Conservation (phyloP, 1,140 invertebrate species). For the Scaptomyza hsui region DNA sequence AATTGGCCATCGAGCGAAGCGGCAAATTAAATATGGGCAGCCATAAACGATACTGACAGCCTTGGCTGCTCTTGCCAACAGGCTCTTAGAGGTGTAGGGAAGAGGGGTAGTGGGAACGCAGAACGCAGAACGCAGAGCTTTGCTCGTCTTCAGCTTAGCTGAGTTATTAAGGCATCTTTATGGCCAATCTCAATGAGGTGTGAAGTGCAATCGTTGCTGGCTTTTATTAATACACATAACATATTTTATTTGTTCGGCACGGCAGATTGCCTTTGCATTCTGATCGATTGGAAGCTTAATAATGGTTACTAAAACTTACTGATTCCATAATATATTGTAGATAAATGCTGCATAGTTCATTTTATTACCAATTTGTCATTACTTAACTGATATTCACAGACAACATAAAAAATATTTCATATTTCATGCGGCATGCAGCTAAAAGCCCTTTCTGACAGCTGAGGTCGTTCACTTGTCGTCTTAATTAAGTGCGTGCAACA, state of each 20-base stretch:
- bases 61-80: slow-evolving; percentile 8
- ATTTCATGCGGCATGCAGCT: slow-evolving; percentile 48
- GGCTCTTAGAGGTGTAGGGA: background rate
- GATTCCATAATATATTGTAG: slow-evolving; percentile 17
- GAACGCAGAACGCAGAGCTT: slow-evolving; percentile 14
- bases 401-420: slow-evolving; percentile 68
- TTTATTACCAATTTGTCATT: too few species aligned
- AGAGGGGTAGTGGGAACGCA: background rate
- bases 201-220: slow-evolving; percentile 81
- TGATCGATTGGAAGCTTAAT: slow-evolving; percentile 37
- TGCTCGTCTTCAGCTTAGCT: slow-evolving; percentile 59
- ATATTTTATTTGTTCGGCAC: slow-evolving; percentile 70
- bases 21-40: slow-evolving; percentile 79
- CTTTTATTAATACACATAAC: slow-evolving; percentile 82
- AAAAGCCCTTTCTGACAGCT: slow-evolving; percentile 54
- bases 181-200: slow-evolving; percentile 83
- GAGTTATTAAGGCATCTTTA: slow-evolving; percentile 84
- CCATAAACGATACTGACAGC: slow-evolving; percentile 81
- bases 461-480: slow-evolving; percentile 80
- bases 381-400: too few species aligned
- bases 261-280: slow-evolving; percentile 33
- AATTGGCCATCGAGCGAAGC: slow-evolving; percentile 69
- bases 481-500: slow-evolving; percentile 75
- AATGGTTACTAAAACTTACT: background rate
- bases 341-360: background rate